Evolutionary conservation across 92 coral and sea anemone species (phyloP), one percentile per base, ranked within the genome.

Genomic region (Chrysogorgia sp.): DNA sequence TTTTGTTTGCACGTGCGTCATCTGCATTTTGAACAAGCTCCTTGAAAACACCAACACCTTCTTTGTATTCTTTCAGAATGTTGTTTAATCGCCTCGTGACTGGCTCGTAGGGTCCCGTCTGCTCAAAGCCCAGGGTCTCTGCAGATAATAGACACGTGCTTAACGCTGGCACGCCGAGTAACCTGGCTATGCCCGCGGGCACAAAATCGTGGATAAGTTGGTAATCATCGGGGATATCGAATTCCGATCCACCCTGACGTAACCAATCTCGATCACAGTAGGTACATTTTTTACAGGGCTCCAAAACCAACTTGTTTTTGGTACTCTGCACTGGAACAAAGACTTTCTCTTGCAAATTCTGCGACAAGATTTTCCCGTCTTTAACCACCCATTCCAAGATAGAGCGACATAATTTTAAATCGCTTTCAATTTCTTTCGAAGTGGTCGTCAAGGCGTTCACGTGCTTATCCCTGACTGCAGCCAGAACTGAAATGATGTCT

Each of bases 201-300:
- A 92, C 81, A 58, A 63, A 63, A 17, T 84, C 86, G 71, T 92
- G 96, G 3, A 90, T 81, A 65, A 79, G 89, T 45, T 80, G 77
- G 35, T 82, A 83, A 21, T 77, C 64, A 2, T 81, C 93, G 28
- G 85, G 90, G 40, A 90, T 57, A 40, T 84, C 97, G 34, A 74
- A 71, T 13, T 77, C 88, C 0, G 85, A 85, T 52, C 66, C 76
- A 0, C 89, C 92, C 31, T 30, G 79, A 47, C 77, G 86, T 22
- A 85, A 77, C 97, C 97, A 90, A 10, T 90, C 97, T 9, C 77
- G 87, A 59, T 92, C 92, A 41, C 91, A 86, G 83, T 88, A 92
- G 35, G 90, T 88, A 64, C 97, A 92, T 10, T 82, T 82, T 2
- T 67, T 58, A 40, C 85, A 82, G 22, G 90, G 90, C 49, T 90